Percentiles rank a stretch among this genome's conserved stretches.
Evolutionary conservation across 1,140 invertebrate genomes (phyloP).

Genomic region (Drosophila rhopaloa): DNA sequence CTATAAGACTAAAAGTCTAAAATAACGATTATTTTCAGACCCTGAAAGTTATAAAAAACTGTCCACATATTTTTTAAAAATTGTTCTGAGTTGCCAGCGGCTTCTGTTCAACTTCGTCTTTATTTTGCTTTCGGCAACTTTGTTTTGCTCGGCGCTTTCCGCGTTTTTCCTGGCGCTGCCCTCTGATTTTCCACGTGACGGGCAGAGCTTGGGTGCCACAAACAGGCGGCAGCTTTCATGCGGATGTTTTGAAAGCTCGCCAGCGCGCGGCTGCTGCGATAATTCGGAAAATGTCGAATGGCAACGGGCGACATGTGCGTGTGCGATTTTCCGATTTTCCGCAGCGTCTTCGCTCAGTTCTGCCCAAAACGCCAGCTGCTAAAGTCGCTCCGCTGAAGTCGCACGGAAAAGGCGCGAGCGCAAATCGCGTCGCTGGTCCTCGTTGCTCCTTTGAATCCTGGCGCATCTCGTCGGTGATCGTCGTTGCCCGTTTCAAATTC

Average conservation of each 20-base stretch:
- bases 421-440: slow-evolving; percentile 34
- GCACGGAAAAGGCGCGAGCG: slow-evolving; percentile 51
- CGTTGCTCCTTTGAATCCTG: slow-evolving; percentile 30
- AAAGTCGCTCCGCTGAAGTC: slow-evolving; percentile 58
- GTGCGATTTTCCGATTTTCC: slow-evolving; percentile 26
- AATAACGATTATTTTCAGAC: too few species aligned
- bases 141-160: slow-evolving; percentile 70
- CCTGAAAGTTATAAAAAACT: too few species aligned
- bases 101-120: not conserved
- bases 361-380: slow-evolving; percentile 74
- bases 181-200: slow-evolving; percentile 51
- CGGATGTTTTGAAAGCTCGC: slow-evolving; percentile 61
- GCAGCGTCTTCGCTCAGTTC: slow-evolving; percentile 54
- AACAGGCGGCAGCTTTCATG: slow-evolving; percentile 44
- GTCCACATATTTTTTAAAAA: too few species aligned
- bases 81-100: not conserved
- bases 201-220: slow-evolving; percentile 67
- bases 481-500: slow-evolving; percentile 22
- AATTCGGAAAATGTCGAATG: slow-evolving; percentile 36
- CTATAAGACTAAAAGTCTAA: too few species aligned
- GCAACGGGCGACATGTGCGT: slow-evolving; percentile 31
- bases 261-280: slow-evolving; percentile 59
- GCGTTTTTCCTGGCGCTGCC: slow-evolving; percentile 12
- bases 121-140: slow-evolving; percentile 38
- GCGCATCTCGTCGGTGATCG: slow-evolving; percentile 24